Evolutionary conservation across 2,797 vertebrate genomes (phyloP).

Genomic region (Argyrosomus regius): DNA sequence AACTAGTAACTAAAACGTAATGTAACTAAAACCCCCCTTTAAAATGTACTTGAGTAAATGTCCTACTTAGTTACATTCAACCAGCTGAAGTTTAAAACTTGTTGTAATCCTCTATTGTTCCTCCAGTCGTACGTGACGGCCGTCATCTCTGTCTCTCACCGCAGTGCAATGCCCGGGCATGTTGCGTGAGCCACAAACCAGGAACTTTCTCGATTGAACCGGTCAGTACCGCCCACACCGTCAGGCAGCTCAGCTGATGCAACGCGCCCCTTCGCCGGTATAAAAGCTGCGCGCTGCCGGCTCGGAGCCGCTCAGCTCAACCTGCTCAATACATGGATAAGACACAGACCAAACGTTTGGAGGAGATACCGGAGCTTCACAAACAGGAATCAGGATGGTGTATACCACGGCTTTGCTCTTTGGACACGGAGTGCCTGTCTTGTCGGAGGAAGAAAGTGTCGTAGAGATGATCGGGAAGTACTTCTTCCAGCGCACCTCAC

Average conservation of each 20-base stretch:
- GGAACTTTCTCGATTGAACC: slow-evolving; percentile 60
- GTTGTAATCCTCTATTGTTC: not conserved
- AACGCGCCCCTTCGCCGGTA: slow-evolving; percentile 62
- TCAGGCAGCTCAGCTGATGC: slow-evolving; percentile 77
- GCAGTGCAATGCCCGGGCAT: slow-evolving; percentile 34
- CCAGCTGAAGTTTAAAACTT: not conserved
- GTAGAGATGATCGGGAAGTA: slow-evolving; percentile 72
- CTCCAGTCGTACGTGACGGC: not conserved
- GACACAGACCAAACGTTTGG: slow-evolving; percentile 9
- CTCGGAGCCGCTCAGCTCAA: accelerated
- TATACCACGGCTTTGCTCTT: slow-evolving; percentile 78
- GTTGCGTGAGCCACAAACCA: slow-evolving; percentile 60
- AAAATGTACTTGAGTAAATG: too few species aligned
- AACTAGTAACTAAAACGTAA: too few species aligned
- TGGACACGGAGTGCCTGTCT: slow-evolving; percentile 57
- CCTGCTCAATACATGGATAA: slow-evolving; percentile 66
- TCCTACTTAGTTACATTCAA: too few species aligned
- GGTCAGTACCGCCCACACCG: slow-evolving; percentile 56
- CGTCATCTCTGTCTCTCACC: not conserved
- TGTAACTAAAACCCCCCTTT: too few species aligned
- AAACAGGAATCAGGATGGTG: slow-evolving; percentile 73
- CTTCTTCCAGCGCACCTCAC: slow-evolving; percentile 53
- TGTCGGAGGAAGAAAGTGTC: slow-evolving; percentile 72
- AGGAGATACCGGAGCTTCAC: slow-evolving; percentile 58
- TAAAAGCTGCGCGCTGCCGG: slow-evolving; percentile 24